Evolutionary conservation across 2,113 vertebrate genomes (phyloP).

Genomic region (Sphyrna mokarran): DNA sequence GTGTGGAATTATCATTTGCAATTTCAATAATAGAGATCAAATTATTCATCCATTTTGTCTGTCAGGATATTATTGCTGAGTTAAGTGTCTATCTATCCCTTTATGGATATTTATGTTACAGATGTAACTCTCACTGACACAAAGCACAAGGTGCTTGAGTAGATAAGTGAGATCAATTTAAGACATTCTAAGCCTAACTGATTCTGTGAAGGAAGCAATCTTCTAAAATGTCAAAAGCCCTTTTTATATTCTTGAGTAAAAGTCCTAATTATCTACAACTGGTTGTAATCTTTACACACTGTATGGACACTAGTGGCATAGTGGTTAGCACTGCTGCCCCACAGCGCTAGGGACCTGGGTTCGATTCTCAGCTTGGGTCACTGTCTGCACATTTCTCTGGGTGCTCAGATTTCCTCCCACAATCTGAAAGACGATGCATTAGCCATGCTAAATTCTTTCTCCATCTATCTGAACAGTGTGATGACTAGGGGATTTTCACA

Average conservation of each 20-base stretch:
- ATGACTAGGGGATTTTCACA: no score
- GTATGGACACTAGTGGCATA: not conserved
- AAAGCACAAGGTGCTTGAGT: not conserved
- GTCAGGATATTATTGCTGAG: not conserved
- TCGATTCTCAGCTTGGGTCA: no score
- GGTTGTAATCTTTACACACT: not conserved
- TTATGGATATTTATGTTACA: not conserved
- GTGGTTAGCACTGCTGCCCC: no score
- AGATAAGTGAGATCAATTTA: constrained; percentile 25
- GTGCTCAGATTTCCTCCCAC: no score
- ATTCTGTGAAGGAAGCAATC: not conserved
- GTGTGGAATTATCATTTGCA: not conserved
- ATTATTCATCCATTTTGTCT: not conserved
- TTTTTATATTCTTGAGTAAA: not conserved
- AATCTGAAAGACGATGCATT: no score
- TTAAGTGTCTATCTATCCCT: not conserved
- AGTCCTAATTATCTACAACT: not conserved
- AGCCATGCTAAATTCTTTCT: no score
- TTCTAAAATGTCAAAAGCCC: not conserved
- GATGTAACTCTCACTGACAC: not conserved
- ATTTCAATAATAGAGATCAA: not conserved
- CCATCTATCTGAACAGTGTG: no score
- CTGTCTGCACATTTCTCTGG: no score
- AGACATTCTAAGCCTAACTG: not conserved
- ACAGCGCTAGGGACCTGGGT: no score